Evolutionary conservation across 2,113 vertebrate species (phyloP).

Genomic region (Grammomys dolichurus): DNA sequence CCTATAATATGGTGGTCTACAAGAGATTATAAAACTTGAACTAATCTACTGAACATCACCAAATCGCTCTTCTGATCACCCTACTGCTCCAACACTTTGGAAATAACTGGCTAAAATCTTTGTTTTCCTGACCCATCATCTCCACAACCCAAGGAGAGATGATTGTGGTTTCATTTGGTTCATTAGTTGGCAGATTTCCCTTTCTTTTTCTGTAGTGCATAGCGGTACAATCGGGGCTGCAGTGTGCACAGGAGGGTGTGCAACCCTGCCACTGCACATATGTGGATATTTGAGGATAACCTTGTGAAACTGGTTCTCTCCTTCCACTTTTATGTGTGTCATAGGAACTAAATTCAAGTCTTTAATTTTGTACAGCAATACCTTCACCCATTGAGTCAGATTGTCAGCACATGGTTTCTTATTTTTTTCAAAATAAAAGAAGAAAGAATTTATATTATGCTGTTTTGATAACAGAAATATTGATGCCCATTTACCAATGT

Average conservation of each 20-base stretch:
- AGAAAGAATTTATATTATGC: background rate
- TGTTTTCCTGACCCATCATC: background rate
- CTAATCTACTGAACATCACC: background rate
- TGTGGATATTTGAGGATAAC: background rate
- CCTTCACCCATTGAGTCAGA: background rate
- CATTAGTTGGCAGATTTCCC: background rate
- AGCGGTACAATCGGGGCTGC: background rate
- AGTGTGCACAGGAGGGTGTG: background rate
- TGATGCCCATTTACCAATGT: background rate
- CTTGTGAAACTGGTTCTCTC: background rate
- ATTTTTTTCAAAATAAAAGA: background rate
- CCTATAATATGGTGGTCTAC: background rate
- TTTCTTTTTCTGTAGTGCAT: background rate
- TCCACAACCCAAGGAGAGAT: background rate
- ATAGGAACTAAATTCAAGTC: background rate
- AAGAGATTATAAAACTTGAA: background rate
- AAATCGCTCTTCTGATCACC: background rate
- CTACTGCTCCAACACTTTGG: fast-evolving
- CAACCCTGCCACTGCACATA: background rate
- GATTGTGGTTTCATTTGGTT: background rate
- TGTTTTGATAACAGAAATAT: background rate
- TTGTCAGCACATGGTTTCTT: background rate
- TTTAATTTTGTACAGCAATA: background rate
- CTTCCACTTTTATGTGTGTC: background rate
- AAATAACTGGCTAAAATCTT: background rate